phyloP scores from a whole-genome alignment of 1,140 invertebrate species.

The Cryptotermes secundus region DNA sequence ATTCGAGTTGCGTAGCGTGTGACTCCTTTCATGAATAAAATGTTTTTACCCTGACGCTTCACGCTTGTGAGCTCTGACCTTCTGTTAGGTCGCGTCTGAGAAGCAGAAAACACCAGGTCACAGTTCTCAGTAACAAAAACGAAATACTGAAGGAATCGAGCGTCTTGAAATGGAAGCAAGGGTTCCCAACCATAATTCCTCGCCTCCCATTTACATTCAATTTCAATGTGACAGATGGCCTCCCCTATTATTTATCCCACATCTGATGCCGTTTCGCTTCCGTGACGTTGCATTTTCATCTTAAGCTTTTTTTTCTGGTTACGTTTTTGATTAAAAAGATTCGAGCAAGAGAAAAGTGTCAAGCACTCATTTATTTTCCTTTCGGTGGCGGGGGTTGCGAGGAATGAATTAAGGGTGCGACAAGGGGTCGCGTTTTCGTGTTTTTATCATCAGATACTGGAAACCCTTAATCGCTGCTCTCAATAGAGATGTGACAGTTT shows the following conservation, averaged over 20 bases:
- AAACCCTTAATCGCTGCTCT: constrained; percentile 2
- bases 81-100: background rate
- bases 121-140: background rate
- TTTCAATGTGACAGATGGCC: constrained; percentile 29
- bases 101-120: background rate
- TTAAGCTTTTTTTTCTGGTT: constrained; percentile 19
- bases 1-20: background rate
- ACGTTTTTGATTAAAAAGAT: constrained; percentile 23
- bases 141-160: background rate
- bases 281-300: background rate
- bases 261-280: constrained; percentile 22
- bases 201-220: constrained; percentile 26
- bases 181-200: background rate
- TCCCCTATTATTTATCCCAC: constrained; percentile 25
- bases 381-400: background rate
- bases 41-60: background rate
- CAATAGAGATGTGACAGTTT: background rate
- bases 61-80: background rate
- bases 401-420: constrained; percentile 27
- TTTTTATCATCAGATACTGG: background rate
- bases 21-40: background rate
- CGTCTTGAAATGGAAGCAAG: constrained; percentile 24
- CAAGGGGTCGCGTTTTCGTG: constrained; percentile 13
- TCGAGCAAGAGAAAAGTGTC: constrained; percentile 25
- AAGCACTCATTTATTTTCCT: constrained; percentile 24